Percentiles rank a stretch among this genome's conserved stretches.
Conservation (phyloP, 2,888 invertebrate species). For the Drosophila paucipuncta region DNA sequence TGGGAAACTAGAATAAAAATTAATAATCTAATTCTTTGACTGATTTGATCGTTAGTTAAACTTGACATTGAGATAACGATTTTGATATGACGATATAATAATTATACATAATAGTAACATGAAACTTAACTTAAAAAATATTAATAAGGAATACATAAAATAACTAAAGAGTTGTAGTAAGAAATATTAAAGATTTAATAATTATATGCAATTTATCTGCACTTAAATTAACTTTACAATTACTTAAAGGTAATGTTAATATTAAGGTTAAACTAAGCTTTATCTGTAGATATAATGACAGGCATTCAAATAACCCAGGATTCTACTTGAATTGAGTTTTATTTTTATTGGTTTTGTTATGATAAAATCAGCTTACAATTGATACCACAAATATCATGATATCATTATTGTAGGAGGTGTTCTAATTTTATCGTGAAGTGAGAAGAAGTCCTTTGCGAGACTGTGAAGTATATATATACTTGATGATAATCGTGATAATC, state of each 20-base stretch:
- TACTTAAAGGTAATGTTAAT: background rate
- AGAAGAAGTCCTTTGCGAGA: background rate
- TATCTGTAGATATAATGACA: background rate
- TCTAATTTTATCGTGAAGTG: background rate
- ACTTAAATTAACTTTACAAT: background rate
- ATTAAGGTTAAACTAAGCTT: background rate
- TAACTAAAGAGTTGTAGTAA: background rate
- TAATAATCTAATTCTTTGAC: accelerated
- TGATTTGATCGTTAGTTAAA: background rate
- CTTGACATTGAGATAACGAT: no score
- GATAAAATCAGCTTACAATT: background rate
- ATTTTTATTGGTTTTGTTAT: background rate
- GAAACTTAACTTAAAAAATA: background rate
- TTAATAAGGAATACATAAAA: background rate
- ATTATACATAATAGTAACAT: background rate
- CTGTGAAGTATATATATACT: background rate
- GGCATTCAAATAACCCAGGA: background rate
- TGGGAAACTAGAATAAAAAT: background rate
- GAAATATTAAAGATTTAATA: accelerated
- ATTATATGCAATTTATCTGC: accelerated
- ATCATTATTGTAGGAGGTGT: background rate
- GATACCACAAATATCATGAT: background rate
- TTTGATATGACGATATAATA: background rate
- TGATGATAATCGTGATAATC: background rate
- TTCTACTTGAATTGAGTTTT: background rate